Evolutionary conservation across 2,888 invertebrate species (phyloP), one percentile per base, ranked within the genome.

Genomic region (Masnerella sp.): DNA sequence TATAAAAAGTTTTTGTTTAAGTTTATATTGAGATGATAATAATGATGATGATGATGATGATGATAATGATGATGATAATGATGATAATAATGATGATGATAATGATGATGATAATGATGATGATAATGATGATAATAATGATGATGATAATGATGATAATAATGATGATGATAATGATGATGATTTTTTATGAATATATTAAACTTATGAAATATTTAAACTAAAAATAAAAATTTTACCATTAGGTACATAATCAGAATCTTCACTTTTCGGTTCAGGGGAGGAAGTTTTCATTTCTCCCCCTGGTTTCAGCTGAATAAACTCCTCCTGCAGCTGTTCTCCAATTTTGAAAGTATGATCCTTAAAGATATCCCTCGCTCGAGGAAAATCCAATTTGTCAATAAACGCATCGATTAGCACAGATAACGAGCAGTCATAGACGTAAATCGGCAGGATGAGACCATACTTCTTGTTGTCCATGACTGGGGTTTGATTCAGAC

Each of bases 401-500:
- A 89, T 85, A 32, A 90, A 87, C 0, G 89, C 88, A 74, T 90
- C 89, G n/a, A 91, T 90, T 28, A 93, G 83, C 67, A 89, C 86
- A 17, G 89, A 88, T 42, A 91, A 84, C 1, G 91, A 90, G 82
- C 93, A 93, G 82, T 92, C 92, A 80, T 92, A 93, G n/a, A 92
- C 89, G 80, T 92, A 93, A 59, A 93, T 85, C 0, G 93, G 93
- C 34, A 91, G 82, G 14, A 88, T 85, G 20, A 89, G 76, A 3
- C 79, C 79, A 0, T 78, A 78, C 30, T 82, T 82, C 3, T 62
- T 68, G 34, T 77, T 78, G 5, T 64, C 67, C 1, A 75, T 51
- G n/a, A 74, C 54, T 42, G 75, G 54, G 15, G 76, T 78, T 14
- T 73, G 56, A 36, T 45, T 56, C 0, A 51, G 18, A n/a, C 61